These are phyloP conservation scores for Elegia similella DNA, from an alignment of 2,888 invertebrate genomes.

Conservation along the genomic window DNA sequence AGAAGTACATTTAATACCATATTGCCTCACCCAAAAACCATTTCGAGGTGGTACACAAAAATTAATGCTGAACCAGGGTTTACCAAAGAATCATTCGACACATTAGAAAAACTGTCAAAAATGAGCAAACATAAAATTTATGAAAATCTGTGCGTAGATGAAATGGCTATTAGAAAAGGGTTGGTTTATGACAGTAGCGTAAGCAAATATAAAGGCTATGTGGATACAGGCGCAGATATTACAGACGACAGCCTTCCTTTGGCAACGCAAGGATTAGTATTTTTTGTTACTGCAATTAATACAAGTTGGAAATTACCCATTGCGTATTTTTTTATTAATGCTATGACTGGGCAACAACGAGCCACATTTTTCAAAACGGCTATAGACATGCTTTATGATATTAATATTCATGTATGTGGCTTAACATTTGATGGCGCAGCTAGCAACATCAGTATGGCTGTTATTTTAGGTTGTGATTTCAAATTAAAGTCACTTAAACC, in stretches of 20 bases:
- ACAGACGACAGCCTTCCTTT: neutral
- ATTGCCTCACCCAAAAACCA: slow-evolving; percentile 24
- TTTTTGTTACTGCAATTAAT: neutral
- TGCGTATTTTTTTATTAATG: neutral
- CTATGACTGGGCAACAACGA: neutral
- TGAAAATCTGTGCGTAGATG: neutral
- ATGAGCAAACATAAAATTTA: too few species aligned
- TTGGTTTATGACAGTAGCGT: neutral
- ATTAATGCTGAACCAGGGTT: slow-evolving; percentile 18
- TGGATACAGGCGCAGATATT: neutral
- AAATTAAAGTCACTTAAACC: too few species aligned
- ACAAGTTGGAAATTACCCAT: neutral
- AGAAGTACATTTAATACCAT: slow-evolving; percentile 25
- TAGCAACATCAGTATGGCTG: neutral
- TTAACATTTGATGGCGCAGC: neutral
- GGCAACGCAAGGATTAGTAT: neutral
- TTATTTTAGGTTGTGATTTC: too few species aligned
- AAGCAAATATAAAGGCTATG: neutral
- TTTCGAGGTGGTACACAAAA: slow-evolving; percentile 23
- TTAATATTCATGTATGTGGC: too few species aligned
- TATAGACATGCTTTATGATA: too few species aligned
- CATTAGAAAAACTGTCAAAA: too few species aligned
- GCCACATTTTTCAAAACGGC: neutral
- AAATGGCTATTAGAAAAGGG: slow-evolving; percentile 1
- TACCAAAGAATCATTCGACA: neutral